Percentiles rank a stretch among this genome's conserved stretches.
phyloP scores from a whole-genome alignment of 2,888 invertebrate genomes.

The Odontocerum albicorne region DNA sequence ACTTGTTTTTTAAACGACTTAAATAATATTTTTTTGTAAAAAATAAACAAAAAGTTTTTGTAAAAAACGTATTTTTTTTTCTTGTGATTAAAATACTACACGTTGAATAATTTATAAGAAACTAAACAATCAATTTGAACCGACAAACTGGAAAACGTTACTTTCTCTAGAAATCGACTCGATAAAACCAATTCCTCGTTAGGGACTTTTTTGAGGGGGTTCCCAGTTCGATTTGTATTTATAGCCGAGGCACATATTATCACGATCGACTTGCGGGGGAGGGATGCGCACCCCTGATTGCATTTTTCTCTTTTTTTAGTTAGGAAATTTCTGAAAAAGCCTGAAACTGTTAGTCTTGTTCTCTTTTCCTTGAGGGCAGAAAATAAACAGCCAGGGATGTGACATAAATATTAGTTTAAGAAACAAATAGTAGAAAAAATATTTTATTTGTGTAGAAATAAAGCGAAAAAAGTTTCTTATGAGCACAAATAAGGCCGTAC shows the following conservation, averaged over 20 bases:
- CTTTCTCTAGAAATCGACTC: constrained; percentile 11
- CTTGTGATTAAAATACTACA: neutral
- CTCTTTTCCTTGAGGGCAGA: neutral
- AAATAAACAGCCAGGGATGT: neutral
- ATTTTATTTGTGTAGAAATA: too few relatives aligned
- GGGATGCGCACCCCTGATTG: constrained; percentile 4
- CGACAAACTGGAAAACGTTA: neutral
- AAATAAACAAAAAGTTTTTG: too few relatives aligned
- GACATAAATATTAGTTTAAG: too few relatives aligned
- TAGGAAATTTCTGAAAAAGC: constrained; percentile 1
- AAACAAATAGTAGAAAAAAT: too few relatives aligned
- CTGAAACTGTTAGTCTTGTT: neutral
- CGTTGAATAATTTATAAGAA: neutral
- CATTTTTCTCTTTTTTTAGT: constrained; percentile 1
- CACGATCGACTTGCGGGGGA: constrained; percentile 4
- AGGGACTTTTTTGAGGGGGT: constrained; percentile 21
- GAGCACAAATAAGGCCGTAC: too few relatives aligned
- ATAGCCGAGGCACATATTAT: constrained; percentile 20
- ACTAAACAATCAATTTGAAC: neutral
- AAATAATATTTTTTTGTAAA: too few relatives aligned
- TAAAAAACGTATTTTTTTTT: too few relatives aligned
- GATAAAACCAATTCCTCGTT: constrained; percentile 31
- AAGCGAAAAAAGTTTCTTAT: too few relatives aligned
- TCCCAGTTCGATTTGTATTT: constrained; percentile 28
- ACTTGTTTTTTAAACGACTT: too few relatives aligned